phyloP scores from a whole-genome alignment of 2,888 invertebrate genomes.

The Hermaeophaga mercurialis region DNA sequence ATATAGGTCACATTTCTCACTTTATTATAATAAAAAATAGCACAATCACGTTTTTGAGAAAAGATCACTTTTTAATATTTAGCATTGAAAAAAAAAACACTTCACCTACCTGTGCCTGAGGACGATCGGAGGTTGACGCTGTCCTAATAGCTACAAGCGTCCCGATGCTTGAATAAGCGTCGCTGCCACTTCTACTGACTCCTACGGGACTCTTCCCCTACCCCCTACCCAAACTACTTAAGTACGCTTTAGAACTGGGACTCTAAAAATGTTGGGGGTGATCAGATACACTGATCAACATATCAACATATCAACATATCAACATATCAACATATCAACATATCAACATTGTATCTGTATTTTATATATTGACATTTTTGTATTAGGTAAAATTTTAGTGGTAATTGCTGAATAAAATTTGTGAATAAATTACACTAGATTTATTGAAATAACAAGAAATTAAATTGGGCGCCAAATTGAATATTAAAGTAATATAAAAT shows the following conservation, averaged over 20 bases:
- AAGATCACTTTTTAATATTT: constrained; percentile 13
- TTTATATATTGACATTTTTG: no score
- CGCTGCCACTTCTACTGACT: constrained; percentile 43
- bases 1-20: constrained; percentile 7
- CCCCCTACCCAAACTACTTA: constrained; percentile 33
- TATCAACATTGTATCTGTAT: no score
- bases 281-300: not conserved
- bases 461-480: no score
- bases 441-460: no score
- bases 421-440: no score
- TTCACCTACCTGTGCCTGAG: constrained; percentile 55
- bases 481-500: no score
- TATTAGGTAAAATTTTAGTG: no score
- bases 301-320: no score
- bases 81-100: constrained; percentile 25
- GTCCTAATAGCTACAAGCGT: constrained; percentile 58
- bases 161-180: constrained; percentile 50
- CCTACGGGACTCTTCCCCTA: constrained; percentile 40
- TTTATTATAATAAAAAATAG: constrained; percentile 1
- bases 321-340: no score
- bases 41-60: constrained; percentile 17
- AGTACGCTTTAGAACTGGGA: constrained; percentile 19
- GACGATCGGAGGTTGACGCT: constrained; percentile 57
- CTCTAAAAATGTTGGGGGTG: constrained; percentile 34
- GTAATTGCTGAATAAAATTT: no score